phyloP scores from a whole-genome alignment of 2,113 vertebrate genomes.

The Lipotes vexillifer region DNA sequence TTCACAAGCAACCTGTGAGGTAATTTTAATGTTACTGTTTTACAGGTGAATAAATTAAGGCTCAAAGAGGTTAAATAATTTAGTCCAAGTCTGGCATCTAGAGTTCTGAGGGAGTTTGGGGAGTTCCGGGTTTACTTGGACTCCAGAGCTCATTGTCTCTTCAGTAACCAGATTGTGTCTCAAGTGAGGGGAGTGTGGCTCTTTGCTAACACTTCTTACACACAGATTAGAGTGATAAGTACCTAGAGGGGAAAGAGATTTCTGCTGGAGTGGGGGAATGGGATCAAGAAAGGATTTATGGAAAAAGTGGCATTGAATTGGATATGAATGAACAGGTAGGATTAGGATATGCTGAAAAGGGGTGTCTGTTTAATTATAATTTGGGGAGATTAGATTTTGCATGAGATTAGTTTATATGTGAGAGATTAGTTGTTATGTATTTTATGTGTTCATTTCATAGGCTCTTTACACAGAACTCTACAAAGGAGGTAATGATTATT shows the following conservation, averaged over 20 bases:
- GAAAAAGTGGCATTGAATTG: neutral
- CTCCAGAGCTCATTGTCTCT: neutral
- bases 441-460: slow-evolving; percentile 17
- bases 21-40: neutral
- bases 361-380: neutral
- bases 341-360: neutral
- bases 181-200: neutral
- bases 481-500: neutral
- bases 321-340: neutral
- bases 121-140: neutral
- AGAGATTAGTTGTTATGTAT: neutral
- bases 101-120: neutral
- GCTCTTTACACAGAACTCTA: neutral
- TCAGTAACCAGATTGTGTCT: neutral
- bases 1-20: neutral
- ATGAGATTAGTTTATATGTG: neutral
- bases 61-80: neutral
- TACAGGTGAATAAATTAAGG: neutral
- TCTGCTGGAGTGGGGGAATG: neutral
- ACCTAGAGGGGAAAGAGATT: neutral
- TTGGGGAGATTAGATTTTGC: neutral
- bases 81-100: neutral
- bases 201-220: neutral
- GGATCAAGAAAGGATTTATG: neutral
- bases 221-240: neutral